These are phyloP conservation scores for Porites divaricata DNA, from an alignment of 92 coral and sea anemone genomes.

Conservation along the genomic window DNA sequence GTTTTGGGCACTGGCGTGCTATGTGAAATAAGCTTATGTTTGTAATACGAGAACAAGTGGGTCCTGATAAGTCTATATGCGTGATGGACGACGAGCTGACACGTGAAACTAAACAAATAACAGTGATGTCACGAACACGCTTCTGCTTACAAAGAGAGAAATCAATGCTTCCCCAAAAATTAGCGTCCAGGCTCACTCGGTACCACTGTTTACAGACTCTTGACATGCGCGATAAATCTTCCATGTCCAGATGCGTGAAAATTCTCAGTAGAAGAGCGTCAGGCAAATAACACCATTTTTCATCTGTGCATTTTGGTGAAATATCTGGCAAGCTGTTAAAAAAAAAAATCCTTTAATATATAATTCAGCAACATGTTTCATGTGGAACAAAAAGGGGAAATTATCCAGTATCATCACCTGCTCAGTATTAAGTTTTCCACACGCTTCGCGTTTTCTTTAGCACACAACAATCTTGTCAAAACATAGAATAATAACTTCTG, in stretches of 20 bases:
- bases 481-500: too few species aligned
- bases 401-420: too few species aligned
- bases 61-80: conserved; percentile 75
- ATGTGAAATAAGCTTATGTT: conserved; percentile 72
- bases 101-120: conserved; percentile 56
- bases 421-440: too few species aligned
- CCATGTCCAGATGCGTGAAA: conserved; percentile 51
- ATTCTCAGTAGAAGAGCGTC: conserved; percentile 66
- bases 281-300: conserved; percentile 37
- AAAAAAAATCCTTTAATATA: neutral
- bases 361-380: neutral
- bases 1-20: conserved; percentile 72
- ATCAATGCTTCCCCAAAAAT: conserved; percentile 74
- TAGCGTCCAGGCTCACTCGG: conserved; percentile 71
- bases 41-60: conserved; percentile 62
- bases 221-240: conserved; percentile 68
- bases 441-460: too few species aligned
- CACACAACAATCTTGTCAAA: too few species aligned
- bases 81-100: conserved; percentile 55
- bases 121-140: conserved; percentile 53
- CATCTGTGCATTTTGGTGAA: neutral
- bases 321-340: conserved; percentile 14
- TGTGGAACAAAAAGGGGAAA: too few species aligned
- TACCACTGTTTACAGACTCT: conserved; percentile 79
- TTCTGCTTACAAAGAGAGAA: conserved; percentile 43